phyloP scores from a whole-genome alignment of 2,113 vertebrate species.

The Chrysemys picta region DNA sequence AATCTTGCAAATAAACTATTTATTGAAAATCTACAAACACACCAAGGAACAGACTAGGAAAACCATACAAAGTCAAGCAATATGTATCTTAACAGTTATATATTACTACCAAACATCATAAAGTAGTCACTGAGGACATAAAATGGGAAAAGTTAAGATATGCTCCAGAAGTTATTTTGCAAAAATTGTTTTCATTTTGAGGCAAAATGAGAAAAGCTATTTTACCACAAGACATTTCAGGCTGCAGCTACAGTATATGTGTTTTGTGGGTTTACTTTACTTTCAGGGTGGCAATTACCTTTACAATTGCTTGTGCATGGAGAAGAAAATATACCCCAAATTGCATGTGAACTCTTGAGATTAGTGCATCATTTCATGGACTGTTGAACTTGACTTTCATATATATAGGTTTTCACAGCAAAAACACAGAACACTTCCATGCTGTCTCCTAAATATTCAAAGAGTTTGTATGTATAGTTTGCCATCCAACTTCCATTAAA shows the following conservation, averaged over 20 bases:
- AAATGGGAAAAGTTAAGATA: constrained; percentile 7
- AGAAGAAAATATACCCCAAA: constrained; percentile 73
- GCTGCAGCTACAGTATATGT: background rate
- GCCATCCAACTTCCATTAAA: constrained; percentile 64
- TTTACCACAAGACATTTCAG: constrained; percentile 27
- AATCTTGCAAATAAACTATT: background rate
- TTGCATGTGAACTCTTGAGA: constrained; percentile 71
- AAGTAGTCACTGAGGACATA: background rate
- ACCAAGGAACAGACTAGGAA: background rate
- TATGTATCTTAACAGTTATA: background rate
- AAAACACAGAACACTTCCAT: constrained; percentile 50
- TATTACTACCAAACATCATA: background rate
- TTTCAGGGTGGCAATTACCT: constrained; percentile 72
- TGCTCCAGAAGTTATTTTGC: background rate
- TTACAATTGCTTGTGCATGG: constrained; percentile 70
- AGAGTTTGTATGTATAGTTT: constrained; percentile 34
- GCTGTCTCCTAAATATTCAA: constrained; percentile 54
- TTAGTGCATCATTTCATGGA: constrained; percentile 71
- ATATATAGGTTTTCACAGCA: constrained; percentile 47
- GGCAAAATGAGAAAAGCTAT: background rate
- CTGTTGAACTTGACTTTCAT: constrained; percentile 65
- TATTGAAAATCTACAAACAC: constrained; percentile 5
- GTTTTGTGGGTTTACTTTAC: constrained; percentile 60
- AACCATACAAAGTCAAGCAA: background rate
- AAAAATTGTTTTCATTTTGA: constrained; percentile 16